Percentiles rank a stretch among this genome's conserved stretches.
Conservation (phyloP, 2,113 vertebrate genomes). For the Cairina moschata region DNA sequence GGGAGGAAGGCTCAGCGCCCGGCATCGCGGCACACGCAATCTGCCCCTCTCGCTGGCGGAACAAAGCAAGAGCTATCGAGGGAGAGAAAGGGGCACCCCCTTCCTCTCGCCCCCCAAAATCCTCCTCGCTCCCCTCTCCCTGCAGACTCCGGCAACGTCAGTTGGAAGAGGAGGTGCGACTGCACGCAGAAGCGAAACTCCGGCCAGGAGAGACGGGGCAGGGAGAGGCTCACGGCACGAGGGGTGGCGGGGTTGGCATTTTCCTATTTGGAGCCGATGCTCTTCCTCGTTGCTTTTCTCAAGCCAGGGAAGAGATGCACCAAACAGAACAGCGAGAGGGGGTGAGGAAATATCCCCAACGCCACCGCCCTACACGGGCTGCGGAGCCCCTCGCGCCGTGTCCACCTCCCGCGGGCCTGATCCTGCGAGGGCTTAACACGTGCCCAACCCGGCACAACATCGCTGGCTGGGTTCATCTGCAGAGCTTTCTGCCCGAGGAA, state of each 20-base stretch:
- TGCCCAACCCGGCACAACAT: neutral
- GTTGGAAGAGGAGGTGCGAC: neutral
- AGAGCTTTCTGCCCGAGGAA: neutral
- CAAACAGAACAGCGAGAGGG: fast-evolving
- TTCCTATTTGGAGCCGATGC: neutral
- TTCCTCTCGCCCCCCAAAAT: neutral
- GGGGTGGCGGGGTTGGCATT: fast-evolving
- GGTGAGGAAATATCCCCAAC: fast-evolving
- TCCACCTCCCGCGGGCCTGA: fast-evolving
- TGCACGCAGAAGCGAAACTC: fast-evolving
- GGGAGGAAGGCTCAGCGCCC: neutral
- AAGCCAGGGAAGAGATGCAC: neutral
- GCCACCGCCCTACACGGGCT: fast-evolving
- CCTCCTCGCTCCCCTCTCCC: neutral
- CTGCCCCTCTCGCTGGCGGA: neutral
- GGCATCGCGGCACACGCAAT: neutral
- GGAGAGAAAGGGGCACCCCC: neutral
- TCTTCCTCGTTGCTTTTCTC: neutral
- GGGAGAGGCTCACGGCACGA: neutral
- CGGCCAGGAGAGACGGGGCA: fast-evolving
- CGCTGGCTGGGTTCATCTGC: fast-evolving
- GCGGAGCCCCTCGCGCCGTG: fast-evolving
- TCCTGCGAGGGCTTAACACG: fast-evolving
- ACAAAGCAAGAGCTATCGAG: neutral
- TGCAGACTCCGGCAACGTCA: neutral